phyloP scores from a whole-genome alignment of 2,888 invertebrate genomes.

The Orthosia cruda region DNA sequence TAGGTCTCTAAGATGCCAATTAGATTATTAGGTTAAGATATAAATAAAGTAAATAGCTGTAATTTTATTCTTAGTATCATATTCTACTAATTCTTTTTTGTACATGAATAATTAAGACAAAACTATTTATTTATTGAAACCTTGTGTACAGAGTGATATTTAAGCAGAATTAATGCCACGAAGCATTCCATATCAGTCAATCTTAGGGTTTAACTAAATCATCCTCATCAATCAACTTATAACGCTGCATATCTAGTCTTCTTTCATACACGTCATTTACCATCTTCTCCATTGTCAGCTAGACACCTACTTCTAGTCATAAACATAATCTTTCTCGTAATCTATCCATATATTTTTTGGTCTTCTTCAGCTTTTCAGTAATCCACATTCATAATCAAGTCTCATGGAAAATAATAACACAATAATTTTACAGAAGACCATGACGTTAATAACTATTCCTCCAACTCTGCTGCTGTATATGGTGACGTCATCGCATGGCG shows the following conservation, averaged over 20 bases:
- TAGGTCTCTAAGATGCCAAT: constrained; percentile 4
- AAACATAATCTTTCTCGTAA: no score
- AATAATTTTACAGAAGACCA: no score
- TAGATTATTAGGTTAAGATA: constrained; percentile 3
- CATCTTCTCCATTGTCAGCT: no score
- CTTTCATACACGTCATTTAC: no score
- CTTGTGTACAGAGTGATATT: neutral
- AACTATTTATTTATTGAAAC: neutral
- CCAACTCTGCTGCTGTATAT: constrained; percentile 53
- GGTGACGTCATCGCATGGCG: constrained; percentile 53
- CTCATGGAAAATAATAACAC: neutral
- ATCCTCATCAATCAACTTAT: no score
- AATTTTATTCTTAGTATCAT: neutral
- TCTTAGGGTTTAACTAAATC: no score
- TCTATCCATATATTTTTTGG: no score
- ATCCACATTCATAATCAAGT: neutral
- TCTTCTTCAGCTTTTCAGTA: no score
- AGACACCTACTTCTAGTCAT: no score
- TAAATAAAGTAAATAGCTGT: neutral
- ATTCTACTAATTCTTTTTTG: neutral
- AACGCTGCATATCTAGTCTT: no score
- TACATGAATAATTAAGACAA: neutral
- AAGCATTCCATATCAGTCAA: neutral
- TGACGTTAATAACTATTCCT: constrained; percentile 21
- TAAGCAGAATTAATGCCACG: no score